These are phyloP conservation scores for Tethea ocularis DNA, from an alignment of 2,888 invertebrate genomes.

Conservation along the genomic window DNA sequence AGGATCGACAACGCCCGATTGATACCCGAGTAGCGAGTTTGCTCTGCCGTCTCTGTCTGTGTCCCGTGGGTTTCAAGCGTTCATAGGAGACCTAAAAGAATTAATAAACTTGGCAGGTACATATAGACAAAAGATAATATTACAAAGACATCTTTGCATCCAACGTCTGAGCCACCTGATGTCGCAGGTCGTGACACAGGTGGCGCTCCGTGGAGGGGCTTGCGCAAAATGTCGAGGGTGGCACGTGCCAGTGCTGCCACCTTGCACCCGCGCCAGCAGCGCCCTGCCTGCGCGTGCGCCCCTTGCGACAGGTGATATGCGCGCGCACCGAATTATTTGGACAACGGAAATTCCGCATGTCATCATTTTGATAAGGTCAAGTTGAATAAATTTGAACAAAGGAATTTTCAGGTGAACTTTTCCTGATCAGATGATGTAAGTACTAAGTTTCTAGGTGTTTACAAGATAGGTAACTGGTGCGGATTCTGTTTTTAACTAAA, in stretches of 20 bases:
- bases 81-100: neutral
- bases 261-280: slow-evolving; percentile 37
- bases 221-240: slow-evolving; percentile 45
- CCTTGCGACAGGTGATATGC: slow-evolving; percentile 61
- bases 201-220: slow-evolving; percentile 19
- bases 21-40: too few relatives aligned
- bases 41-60: too few relatives aligned
- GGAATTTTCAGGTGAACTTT: neutral
- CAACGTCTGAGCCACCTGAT: slow-evolving; percentile 26
- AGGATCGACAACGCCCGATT: too few relatives aligned
- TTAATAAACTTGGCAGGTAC: neutral
- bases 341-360: slow-evolving; percentile 69
- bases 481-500: too few relatives aligned
- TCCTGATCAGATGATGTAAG: neutral
- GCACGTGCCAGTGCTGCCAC: slow-evolving; percentile 31
- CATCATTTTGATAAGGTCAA: slow-evolving; percentile 22
- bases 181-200: slow-evolving; percentile 24
- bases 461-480: too few relatives aligned
- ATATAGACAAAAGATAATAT: neutral
- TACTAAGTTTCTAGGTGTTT: too few relatives aligned
- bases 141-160: slow-evolving; percentile 16
- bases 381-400: neutral
- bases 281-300: neutral
- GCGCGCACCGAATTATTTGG: slow-evolving; percentile 35
- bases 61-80: too few relatives aligned